Percentiles rank a stretch among this genome's conserved stretches.
These are phyloP conservation scores for Clarias pachynema DNA, from an alignment of 2,797 vertebrate species.

Conservation along the genomic window DNA sequence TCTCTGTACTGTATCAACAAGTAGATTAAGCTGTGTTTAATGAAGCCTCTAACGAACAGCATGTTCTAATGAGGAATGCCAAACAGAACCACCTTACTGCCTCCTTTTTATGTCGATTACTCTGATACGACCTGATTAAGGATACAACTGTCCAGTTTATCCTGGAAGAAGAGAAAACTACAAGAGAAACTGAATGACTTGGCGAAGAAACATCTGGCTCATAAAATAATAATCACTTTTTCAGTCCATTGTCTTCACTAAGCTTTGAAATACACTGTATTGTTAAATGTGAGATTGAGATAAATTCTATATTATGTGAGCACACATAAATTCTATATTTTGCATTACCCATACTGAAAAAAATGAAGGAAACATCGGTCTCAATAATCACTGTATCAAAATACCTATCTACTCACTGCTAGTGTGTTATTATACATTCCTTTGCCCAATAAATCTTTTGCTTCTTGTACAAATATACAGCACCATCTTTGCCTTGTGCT, in stretches of 20 bases:
- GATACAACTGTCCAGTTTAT: slow-evolving; percentile 40
- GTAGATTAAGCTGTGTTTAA: slow-evolving; percentile 81
- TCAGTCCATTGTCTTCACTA: not conserved
- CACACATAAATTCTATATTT: not conserved
- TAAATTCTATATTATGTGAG: too few species aligned
- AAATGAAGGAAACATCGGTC: not conserved
- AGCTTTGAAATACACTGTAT: not conserved
- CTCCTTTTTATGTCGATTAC: slow-evolving; percentile 68
- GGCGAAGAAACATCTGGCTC: not conserved
- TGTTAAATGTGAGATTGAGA: not conserved
- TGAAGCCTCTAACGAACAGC: slow-evolving; percentile 75
- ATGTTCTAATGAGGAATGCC: slow-evolving; percentile 73
- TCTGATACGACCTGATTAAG: slow-evolving; percentile 68
- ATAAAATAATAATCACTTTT: not conserved
- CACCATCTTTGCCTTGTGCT: not conserved
- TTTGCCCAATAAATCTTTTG: not conserved
- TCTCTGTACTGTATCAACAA: slow-evolving; percentile 67
- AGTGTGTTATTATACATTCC: not conserved
- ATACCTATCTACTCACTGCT: not conserved
- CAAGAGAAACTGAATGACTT: not conserved
- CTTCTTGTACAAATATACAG: not conserved
- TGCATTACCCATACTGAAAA: not conserved
- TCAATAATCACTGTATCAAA: not conserved
- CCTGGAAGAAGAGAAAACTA: not conserved
- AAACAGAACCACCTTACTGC: slow-evolving; percentile 62